Conservation (phyloP, 2,797 vertebrate species). For the Dipus sagitta region DNA sequence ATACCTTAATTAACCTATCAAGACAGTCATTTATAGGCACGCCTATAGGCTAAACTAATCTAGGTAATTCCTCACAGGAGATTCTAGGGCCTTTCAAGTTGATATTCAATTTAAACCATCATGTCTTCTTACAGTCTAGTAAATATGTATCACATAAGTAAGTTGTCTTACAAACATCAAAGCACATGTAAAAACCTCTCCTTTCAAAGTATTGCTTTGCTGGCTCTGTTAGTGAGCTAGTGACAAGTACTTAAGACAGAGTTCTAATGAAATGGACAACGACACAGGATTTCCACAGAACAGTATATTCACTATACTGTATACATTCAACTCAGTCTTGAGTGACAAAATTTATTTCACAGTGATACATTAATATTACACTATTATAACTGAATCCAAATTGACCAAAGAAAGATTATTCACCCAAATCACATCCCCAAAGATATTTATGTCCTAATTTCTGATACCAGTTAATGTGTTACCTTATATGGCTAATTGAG, state of each 20-base stretch:
- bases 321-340: neutral
- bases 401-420: neutral
- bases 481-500: neutral
- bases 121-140: too few species aligned
- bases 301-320: neutral
- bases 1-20: too few species aligned
- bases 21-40: too few species aligned
- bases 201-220: neutral
- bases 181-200: neutral
- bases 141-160: neutral
- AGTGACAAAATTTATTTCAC: neutral
- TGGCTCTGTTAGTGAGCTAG: neutral
- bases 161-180: neutral
- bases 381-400: neutral
- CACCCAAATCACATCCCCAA: neutral
- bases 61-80: too few species aligned
- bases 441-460: neutral
- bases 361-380: conserved; percentile 28
- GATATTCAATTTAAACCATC: too few species aligned
- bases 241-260: neutral
- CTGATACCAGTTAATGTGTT: neutral
- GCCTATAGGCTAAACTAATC: too few species aligned
- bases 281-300: neutral
- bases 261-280: neutral
- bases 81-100: too few species aligned